phyloP scores from a whole-genome alignment of 2,888 invertebrate species.

The Eupithecia insigniata region DNA sequence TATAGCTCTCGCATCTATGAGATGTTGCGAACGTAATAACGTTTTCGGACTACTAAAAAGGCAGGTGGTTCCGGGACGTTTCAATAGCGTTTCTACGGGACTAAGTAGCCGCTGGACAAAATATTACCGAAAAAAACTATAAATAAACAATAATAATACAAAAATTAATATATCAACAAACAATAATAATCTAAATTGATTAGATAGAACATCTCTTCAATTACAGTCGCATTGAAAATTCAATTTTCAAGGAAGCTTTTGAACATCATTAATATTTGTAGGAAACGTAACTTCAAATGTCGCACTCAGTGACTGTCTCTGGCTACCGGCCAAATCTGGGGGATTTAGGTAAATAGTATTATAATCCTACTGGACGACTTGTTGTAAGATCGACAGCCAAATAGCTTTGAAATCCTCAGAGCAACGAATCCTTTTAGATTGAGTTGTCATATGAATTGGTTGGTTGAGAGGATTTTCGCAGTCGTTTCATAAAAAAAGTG shows the following conservation, averaged over 20 bases:
- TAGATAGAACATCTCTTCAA: no score
- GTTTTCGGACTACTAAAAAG: slow-evolving; percentile 38
- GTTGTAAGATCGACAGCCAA: slow-evolving; percentile 25
- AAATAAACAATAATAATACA: no score
- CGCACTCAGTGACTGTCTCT: slow-evolving; percentile 37
- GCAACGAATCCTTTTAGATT: slow-evolving; percentile 8
- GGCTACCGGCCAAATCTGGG: slow-evolving; percentile 41
- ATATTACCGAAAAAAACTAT: no score
- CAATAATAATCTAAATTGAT: no score
- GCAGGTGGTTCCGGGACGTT: slow-evolving; percentile 30
- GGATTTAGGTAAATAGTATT: slow-evolving; percentile 39
- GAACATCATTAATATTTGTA: slow-evolving; percentile 51
- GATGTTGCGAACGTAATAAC: slow-evolving; percentile 35
- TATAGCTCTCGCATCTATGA: slow-evolving; percentile 30
- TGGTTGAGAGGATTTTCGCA: not conserved
- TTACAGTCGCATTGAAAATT: slow-evolving; percentile 13
- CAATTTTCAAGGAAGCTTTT: slow-evolving; percentile 43
- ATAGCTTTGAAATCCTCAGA: slow-evolving; percentile 21
- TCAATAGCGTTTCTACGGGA: slow-evolving; percentile 34
- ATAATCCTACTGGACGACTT: slow-evolving; percentile 24
- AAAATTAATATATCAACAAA: no score
- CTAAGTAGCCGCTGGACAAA: not conserved
- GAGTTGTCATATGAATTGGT: not conserved
- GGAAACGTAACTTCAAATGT: slow-evolving; percentile 45
- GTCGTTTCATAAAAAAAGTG: not conserved